Evolutionary conservation across 1,140 invertebrate species (phyloP), one percentile per base, ranked within the genome.

Genomic region (Dinoponera quadriceps): DNA sequence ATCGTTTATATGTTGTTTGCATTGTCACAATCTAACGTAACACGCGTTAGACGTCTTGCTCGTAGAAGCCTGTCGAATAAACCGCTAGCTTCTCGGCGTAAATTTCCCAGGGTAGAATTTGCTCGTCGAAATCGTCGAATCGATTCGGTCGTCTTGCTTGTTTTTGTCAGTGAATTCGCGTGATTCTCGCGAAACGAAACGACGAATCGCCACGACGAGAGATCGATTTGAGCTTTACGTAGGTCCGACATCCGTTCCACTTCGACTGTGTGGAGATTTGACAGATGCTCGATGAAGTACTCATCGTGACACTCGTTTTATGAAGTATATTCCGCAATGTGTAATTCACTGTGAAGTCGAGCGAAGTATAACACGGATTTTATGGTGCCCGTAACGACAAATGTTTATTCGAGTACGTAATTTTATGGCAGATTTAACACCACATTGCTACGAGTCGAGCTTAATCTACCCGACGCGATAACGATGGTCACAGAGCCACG

Each of bases 361-460:
- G 25, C 4, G 5, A 74, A 74, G n/a, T 63, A 63, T 51, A 63
- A 33, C 22, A 29, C 14, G 16, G 18, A 66, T 44, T 66, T 66
- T 66, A 66, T 18, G 38, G 18, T 1, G 13, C 3, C 51, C 44
- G n/a, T 18, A n/a, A 22, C 18, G 49, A 29, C n/a, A 71, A 63
- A 51, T 16, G 73, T 75, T 75, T 75, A 75, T 63, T 75, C 27
- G 14, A 29, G 14, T 63, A 49, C 3, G n/a, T 74, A 74, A 62
- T 74, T 74, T 63, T 51, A 63, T 63, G n/a, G 44, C 44, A 51
- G 60, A 75, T 63, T 75, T 44, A 27, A 51, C 14, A 27, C 16
- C 14, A 63, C 14, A 63, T 0, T 63, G n/a, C 22, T 63, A 63
- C 14, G n/a, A 49, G 25, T 33, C 14, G n/a, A 75, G 44, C 13